Evolutionary conservation across 2,888 invertebrate species (phyloP), one percentile per base, ranked within the genome.

Genomic region (Thecocarcelia acutangulata): DNA sequence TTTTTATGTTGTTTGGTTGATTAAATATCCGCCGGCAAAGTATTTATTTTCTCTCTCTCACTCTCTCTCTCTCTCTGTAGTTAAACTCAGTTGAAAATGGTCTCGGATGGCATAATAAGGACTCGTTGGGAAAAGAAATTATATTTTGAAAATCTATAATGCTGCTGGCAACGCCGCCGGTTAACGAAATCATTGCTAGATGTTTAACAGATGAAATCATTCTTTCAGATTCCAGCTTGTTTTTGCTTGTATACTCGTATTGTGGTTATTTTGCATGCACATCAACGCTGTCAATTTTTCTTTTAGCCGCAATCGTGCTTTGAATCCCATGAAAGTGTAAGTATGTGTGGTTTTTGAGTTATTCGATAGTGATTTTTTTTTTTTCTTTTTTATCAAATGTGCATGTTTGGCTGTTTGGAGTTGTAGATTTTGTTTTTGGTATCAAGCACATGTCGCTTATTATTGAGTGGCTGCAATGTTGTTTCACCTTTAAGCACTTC

Each of bases 281-380:
- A 19, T 17, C 74, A 66, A 28, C 21, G 44, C 37, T 46, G 28
- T 44, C 13, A 54, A 59, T 52, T 61, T 69, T 76, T 76, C 61
- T 64, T 42, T 78, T 68, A 70, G 78, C 82, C 70, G 48, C 61
- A 73, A 78, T 82, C 77, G 77, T 82, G 77, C 69, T 63, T 69
- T 64, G 58, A 66, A 70, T 74, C 52, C n/a, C 44, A 59, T 75
- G 78, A 52, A 75, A 78, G 74, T 68, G 61, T 61, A 69, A 69
- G 63, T 70, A 40, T 59, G 63, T 73, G 69, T 56, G 61, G 54
- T 46, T 69, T 61, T 64, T 3, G 9, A 56, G 33, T 13, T 73
- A 28, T n/a, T 42, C 46, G 24, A 58, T 66, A 52, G 44, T 63
- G 68, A 4, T 42, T 54, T 68, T 21, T 40, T 33, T n/a, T 37